These are phyloP conservation scores for Rhinichthys osculus DNA, from an alignment of 2,797 vertebrate genomes.

Conservation along the genomic window DNA sequence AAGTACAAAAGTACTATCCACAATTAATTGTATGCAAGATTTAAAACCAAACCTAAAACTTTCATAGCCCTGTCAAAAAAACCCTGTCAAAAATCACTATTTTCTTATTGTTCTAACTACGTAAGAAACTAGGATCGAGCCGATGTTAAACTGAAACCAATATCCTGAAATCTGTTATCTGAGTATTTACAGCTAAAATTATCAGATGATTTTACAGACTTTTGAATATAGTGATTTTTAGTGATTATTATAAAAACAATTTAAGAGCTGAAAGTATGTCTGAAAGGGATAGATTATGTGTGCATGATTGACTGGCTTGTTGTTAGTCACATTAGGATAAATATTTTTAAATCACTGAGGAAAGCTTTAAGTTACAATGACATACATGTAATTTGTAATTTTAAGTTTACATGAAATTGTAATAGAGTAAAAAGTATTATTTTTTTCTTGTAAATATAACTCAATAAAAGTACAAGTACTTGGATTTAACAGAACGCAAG, in stretches of 20 bases:
- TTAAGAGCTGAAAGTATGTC: neutral
- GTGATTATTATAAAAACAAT: neutral
- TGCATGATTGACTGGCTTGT: neutral
- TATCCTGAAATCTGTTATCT: neutral
- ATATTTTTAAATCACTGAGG: neutral
- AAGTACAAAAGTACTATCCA: neutral
- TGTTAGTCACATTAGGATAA: neutral
- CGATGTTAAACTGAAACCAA: neutral
- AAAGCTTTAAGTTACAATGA: neutral
- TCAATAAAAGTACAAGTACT: neutral
- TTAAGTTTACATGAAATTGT: neutral
- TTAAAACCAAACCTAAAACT: neutral
- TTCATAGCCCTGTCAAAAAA: neutral
- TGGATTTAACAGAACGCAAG: neutral
- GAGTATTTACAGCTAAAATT: neutral
- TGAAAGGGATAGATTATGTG: neutral
- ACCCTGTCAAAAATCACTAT: neutral
- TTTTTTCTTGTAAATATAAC: neutral
- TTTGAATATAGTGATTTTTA: neutral
- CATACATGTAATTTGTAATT: too few relatives aligned
- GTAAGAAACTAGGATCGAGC: neutral
- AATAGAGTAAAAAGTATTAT: neutral
- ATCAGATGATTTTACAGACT: neutral
- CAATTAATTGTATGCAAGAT: neutral
- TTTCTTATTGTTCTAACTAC: neutral